phyloP scores from a whole-genome alignment of 2,888 invertebrate species.

The Liopterus haemorrhoidalis region DNA sequence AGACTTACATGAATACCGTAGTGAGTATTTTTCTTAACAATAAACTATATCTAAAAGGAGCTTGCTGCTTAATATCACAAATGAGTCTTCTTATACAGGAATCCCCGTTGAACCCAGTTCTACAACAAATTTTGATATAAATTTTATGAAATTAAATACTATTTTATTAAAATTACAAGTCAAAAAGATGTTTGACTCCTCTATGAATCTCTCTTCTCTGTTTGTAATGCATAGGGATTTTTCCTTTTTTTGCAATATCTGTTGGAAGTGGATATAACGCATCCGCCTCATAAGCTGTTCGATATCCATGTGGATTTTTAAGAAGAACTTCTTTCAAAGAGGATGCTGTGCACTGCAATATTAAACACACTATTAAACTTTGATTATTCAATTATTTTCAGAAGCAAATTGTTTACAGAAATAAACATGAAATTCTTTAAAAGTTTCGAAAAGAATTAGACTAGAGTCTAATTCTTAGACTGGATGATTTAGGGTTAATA shows the following conservation, averaged over 20 bases:
- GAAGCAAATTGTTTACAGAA: no score
- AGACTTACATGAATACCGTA: slow-evolving; percentile 56
- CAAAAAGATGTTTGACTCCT: slow-evolving; percentile 44
- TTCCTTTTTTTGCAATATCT: slow-evolving; percentile 35
- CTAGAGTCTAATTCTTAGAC: no score
- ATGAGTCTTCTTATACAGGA: slow-evolving; percentile 61
- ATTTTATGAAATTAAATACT: slow-evolving; percentile 23
- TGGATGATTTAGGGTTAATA: no score
- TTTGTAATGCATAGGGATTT: slow-evolving; percentile 43
- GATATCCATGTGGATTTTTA: slow-evolving; percentile 54
- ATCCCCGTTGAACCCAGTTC: slow-evolving; percentile 57
- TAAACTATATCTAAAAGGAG: slow-evolving; percentile 56
- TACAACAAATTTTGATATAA: slow-evolving; percentile 41
- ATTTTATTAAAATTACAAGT: slow-evolving; percentile 43
- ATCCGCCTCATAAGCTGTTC: slow-evolving; percentile 54
- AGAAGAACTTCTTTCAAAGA: slow-evolving; percentile 53
- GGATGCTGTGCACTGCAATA: slow-evolving; percentile 54
- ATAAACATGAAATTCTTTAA: no score
- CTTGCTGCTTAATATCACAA: slow-evolving; percentile 57
- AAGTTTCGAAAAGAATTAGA: no score
- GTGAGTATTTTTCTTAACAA: slow-evolving; percentile 61
- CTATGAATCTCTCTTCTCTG: slow-evolving; percentile 54
- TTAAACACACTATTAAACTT: no score
- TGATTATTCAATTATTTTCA: no score
- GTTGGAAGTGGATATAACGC: slow-evolving; percentile 51